Percentiles rank a stretch among this genome's conserved stretches.
Conservation (phyloP, 2,797 vertebrate genomes). For the Sebastes itinus region DNA sequence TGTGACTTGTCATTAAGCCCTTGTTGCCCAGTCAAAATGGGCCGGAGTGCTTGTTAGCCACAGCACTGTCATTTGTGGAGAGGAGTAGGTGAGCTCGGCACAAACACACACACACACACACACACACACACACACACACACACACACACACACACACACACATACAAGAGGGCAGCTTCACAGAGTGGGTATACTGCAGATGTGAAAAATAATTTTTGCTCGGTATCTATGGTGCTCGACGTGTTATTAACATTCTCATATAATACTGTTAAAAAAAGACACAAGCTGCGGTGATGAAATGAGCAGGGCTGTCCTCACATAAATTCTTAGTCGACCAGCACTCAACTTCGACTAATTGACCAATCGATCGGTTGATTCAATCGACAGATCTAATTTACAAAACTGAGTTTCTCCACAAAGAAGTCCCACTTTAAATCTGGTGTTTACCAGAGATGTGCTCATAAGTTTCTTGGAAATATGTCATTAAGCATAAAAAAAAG, state of each 20-base stretch:
- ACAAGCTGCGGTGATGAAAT: conserved; percentile 42
- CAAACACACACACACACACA: conserved; percentile 12
- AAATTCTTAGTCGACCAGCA: background rate
- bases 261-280: conserved; percentile 46
- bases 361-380: background rate
- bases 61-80: conserved; percentile 66
- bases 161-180: conserved; percentile 53
- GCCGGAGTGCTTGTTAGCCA: conserved; percentile 74
- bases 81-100: conserved; percentile 61
- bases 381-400: too few relatives aligned
- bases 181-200: conserved; percentile 57
- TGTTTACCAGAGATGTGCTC: too few relatives aligned
- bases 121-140: conserved; percentile 20
- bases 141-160: conserved; percentile 14
- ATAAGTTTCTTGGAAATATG: too few relatives aligned
- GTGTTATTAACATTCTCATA: conserved; percentile 56
- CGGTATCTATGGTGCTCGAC: conserved; percentile 54
- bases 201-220: conserved; percentile 63
- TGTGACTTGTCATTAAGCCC: conserved; percentile 80
- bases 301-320: background rate
- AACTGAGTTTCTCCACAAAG: too few relatives aligned
- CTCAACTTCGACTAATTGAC: background rate
- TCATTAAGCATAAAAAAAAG: too few relatives aligned
- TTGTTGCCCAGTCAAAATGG: conserved; percentile 77
- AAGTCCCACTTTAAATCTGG: too few relatives aligned